Evolutionary conservation across 2,113 vertebrate species (phyloP), one percentile per base, ranked within the genome.

Genomic region (Entelurus aequoreus): DNA sequence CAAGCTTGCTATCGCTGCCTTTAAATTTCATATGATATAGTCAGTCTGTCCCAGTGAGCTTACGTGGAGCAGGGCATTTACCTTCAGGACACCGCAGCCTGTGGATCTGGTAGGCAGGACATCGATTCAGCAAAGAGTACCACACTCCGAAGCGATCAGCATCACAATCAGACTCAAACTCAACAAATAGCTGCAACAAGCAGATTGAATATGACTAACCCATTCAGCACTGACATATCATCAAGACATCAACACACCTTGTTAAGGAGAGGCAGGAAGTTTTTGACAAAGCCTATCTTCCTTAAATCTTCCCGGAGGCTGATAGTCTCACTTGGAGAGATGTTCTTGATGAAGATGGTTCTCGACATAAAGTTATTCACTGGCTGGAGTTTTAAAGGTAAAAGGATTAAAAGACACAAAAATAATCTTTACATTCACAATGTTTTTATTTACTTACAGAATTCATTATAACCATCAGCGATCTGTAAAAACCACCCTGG

Each of bases 261-360:
- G 64, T 80, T 76, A 35, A 86, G 75, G 1, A 87, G 77, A 15
- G 80, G 81, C 55, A 87, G 40, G 71, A 19, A 81, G 66, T 81
- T 77, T 8, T 0, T 61, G 8, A 81, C 36, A 1, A 0, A 11
- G 0, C 6, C 8, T 0, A 78, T 71, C 49, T 62, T 71, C 2
- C 0, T 42, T 56, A 84, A 6, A 19, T 13, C 1, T 8, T 69
- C 19, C 5, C 14, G 52, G 12, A 86, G 78, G 0, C 54, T 6
- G 1, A 0, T 1, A 19, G 14, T 1, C 12, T 87, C 69, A 1
- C 6, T 50, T 0, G 4, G 60, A 1, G 77, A 67, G 37, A 87
- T 80, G 68, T 77, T 64, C 2, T 54, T 72, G 71, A 87, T 64
- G 44, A 48, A 54, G 40, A 87, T 1, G 0, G 13, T 64, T 40